Conservation (phyloP, 2,113 vertebrate species). For the Megalops atlanticus region DNA sequence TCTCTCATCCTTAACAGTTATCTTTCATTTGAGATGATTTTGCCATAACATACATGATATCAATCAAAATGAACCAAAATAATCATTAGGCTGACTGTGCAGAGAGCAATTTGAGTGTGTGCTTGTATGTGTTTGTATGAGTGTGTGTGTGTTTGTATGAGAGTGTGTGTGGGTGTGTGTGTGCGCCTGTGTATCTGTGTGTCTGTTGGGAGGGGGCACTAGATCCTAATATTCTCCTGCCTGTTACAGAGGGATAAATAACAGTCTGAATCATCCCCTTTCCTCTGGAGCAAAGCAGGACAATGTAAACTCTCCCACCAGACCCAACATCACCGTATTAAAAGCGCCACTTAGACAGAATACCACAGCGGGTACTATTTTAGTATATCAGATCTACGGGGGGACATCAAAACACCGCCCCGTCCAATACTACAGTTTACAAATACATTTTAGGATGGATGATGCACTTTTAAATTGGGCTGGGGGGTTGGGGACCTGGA, state of each 20-base stretch:
- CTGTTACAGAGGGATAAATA: background rate
- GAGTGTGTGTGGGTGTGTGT: no score
- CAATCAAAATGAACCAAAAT: no score
- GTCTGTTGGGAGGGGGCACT: background rate
- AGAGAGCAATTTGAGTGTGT: no score
- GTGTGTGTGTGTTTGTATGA: no score
- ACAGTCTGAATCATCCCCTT: background rate
- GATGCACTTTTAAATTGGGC: constrained; percentile 13
- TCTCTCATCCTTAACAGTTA: no score
- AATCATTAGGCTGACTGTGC: no score
- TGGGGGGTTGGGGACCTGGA: background rate
- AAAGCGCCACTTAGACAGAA: background rate
- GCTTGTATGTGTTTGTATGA: no score
- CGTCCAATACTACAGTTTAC: background rate
- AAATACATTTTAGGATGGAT: background rate
- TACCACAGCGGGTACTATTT: background rate
- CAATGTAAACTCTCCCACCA: no score
- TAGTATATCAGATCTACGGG: background rate
- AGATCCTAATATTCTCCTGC: background rate
- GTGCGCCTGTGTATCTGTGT: no score
- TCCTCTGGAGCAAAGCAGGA: background rate
- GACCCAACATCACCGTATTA: background rate
- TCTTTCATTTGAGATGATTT: background rate
- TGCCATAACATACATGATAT: background rate
- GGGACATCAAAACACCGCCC: background rate